Evolutionary conservation across 2,797 vertebrate genomes (phyloP).

Genomic region (Acanthiza pusilla): DNA sequence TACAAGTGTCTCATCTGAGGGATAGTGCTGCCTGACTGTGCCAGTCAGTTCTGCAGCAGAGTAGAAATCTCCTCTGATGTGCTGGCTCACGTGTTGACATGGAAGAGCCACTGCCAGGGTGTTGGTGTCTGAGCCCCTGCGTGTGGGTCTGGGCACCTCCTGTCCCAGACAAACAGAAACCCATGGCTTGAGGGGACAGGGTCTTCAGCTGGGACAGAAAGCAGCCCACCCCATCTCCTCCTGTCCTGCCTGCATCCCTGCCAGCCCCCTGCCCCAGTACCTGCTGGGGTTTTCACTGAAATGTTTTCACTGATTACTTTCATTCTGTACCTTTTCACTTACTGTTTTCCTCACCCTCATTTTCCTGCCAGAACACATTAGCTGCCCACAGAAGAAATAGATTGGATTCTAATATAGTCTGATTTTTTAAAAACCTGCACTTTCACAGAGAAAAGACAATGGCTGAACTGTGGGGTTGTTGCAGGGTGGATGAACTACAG

Average conservation of each 20-base stretch:
- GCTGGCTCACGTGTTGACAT: fast-evolving
- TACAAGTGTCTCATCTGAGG: neutral
- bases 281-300: neutral
- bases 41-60: neutral
- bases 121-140: neutral
- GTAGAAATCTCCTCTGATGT: neutral
- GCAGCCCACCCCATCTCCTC: neutral
- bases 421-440: neutral
- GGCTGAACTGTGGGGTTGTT: neutral
- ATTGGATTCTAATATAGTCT: neutral
- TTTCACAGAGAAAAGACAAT: neutral
- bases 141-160: neutral
- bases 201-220: fast-evolving
- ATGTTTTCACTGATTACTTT: neutral
- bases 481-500: neutral
- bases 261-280: neutral
- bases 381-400: neutral
- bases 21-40: neutral
- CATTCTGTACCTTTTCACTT: neutral
- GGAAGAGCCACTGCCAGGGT: fast-evolving
- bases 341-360: neutral
- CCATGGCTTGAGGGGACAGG: fast-evolving
- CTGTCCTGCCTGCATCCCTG: neutral
- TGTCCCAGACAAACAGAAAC: neutral
- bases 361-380: neutral